Evolutionary conservation across 2,797 vertebrate genomes (phyloP), one percentile per base, ranked within the genome.

Genomic region (Lophius americanus): DNA sequence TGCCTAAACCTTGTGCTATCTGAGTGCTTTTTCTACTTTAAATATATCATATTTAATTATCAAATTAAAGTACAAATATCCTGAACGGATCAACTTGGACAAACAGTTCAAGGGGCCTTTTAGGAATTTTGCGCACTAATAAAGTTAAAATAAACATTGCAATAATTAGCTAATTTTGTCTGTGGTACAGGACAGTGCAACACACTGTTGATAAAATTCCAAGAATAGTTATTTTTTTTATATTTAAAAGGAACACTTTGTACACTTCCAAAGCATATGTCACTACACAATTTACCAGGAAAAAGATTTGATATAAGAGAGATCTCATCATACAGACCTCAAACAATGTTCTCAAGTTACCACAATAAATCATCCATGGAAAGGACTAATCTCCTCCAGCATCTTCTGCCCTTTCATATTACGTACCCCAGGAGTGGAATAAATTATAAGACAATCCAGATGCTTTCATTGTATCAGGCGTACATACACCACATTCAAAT

Each of bases 341-440:
- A 9, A 67, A 63, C 38, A 64, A 13, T n/a, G 9, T 39, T 69
- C 53, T 68, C 32, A 33, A 54, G 39, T 52, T 38, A 54, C 33
- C 33, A 53, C 38, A 64, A 49, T 5, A 49, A 9, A 39, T 66
- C 64, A 73, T 59, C 51, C 61, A 63, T 23, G 23, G 23, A 35
- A 71, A 59, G 36, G 51, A 49, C 37, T 38, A 7, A 38, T 7
- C 37, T 38, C 37, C 23, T 23, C 23, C 23, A 23, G 23, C 23
- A 23, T 23, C 23, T 23, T 23, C 41, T 50, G 14, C 10, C 9
- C 55, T 36, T 53, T 51, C 11, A 10, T 12, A 54, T 33, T 23
- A 50, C 7, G 10, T 36, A 50, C 9, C 2, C 3, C 6, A n/a
- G n/a, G 33, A 23, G 23, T 23, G 23, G 23, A 23, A 23, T 23